These are phyloP conservation scores for Cheirogaleus major DNA, from an alignment of 2,797 vertebrate species.

Conservation along the genomic window DNA sequence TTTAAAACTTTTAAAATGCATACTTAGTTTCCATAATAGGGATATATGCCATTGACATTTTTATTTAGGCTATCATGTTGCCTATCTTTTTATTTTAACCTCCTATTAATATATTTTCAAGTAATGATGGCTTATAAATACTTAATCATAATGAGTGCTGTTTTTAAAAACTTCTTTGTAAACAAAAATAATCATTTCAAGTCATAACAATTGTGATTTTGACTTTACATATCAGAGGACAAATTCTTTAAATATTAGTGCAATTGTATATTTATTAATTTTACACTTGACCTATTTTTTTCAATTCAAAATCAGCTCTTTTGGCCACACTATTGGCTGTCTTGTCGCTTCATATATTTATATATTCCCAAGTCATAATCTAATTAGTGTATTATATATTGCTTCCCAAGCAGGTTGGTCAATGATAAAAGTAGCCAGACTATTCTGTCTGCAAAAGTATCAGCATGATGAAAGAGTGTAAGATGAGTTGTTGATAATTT, in stretches of 20 bases:
- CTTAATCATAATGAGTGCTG: neutral
- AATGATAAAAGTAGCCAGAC: neutral
- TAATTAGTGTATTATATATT: neutral
- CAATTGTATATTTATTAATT: neutral
- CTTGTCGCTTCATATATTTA: neutral
- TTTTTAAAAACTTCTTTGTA: neutral
- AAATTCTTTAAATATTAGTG: neutral
- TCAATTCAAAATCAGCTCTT: neutral
- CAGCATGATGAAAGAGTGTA: neutral
- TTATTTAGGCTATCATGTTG: neutral
- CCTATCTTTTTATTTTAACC: neutral
- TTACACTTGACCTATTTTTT: neutral
- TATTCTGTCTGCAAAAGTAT: neutral
- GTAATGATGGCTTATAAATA: neutral
- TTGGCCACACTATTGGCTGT: neutral
- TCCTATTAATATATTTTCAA: neutral
- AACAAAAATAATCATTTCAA: conserved; percentile 22
- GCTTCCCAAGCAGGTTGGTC: neutral
- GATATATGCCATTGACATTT: neutral
- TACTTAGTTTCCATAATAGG: neutral
- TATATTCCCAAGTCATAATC: neutral
- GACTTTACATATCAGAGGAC: neutral
- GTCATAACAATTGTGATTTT: neutral
- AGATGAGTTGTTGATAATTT: neutral
- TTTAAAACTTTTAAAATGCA: neutral